Evolutionary conservation across 2,113 vertebrate species (phyloP).

Genomic region (Centrocercus urophasianus): DNA sequence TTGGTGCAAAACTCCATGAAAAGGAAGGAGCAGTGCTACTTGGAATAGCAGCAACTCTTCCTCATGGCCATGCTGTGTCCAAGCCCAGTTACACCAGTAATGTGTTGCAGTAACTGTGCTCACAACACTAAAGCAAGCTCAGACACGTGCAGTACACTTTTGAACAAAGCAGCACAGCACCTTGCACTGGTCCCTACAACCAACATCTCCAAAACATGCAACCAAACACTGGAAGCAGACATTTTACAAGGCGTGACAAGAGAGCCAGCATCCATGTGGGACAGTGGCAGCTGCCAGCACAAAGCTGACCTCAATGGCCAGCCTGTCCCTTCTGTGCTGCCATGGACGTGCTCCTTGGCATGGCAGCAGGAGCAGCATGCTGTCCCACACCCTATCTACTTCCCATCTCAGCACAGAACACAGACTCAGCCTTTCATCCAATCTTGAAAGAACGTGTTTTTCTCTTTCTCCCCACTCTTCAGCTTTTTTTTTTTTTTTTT

Average conservation of each 20-base stretch:
- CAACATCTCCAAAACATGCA: neutral
- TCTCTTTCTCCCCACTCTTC: neutral
- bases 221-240: neutral
- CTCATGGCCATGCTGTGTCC: fast-evolving
- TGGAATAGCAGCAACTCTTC: neutral
- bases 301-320: neutral
- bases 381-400: neutral
- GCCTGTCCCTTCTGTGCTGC: fast-evolving
- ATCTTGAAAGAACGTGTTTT: neutral
- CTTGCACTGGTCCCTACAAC: neutral
- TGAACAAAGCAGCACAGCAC: neutral
- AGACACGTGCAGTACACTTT: fast-evolving
- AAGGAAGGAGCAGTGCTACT: fast-evolving
- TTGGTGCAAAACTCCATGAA: neutral
- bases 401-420: neutral
- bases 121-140: neutral
- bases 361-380: fast-evolving
- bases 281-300: neutral
- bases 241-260: neutral
- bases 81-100: neutral
- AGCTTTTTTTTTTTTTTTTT: neutral
- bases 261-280: neutral
- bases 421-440: slow-evolving; percentile 37
- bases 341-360: fast-evolving
- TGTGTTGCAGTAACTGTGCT: fast-evolving